These are phyloP conservation scores for Cremastinae sp. DNA, from an alignment of 2,888 invertebrate genomes.

Conservation along the genomic window DNA sequence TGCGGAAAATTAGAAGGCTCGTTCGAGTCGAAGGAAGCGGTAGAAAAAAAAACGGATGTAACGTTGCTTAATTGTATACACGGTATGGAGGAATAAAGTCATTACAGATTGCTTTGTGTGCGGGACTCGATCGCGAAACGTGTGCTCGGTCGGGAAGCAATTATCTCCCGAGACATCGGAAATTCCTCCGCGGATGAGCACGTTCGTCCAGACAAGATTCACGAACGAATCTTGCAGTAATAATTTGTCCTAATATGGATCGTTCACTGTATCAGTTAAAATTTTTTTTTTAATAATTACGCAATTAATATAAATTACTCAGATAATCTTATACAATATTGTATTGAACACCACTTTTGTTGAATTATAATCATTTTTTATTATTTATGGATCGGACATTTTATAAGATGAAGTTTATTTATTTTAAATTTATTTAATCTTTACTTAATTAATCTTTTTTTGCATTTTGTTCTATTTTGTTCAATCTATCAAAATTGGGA, in stretches of 20 bases:
- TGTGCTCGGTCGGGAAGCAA: conserved; percentile 44
- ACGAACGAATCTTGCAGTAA: conserved; percentile 2
- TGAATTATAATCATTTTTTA: too few relatives aligned
- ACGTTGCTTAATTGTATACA: conserved; percentile 15
- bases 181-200: conserved; percentile 20
- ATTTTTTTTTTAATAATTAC: too few relatives aligned
- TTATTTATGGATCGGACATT: too few relatives aligned
- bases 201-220: conserved; percentile 47
- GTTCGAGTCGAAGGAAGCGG: conserved; percentile 5
- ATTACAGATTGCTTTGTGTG: conserved; percentile 46
- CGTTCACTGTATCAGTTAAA: not conserved
- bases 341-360: too few relatives aligned
- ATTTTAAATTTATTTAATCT: too few relatives aligned
- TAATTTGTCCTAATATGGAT: conserved; percentile 20
- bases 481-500: too few relatives aligned
- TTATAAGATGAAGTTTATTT: too few relatives aligned
- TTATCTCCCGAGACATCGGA: conserved; percentile 40
- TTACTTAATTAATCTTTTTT: too few relatives aligned
- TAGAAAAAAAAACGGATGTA: conserved; percentile 4
- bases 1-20: too few relatives aligned
- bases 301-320: too few relatives aligned
- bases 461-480: too few relatives aligned
- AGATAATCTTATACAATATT: too few relatives aligned
- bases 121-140: conserved; percentile 25
- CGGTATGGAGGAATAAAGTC: conserved; percentile 39